Evolutionary conservation across 2,888 invertebrate genomes (phyloP).

Genomic region (Pterostichus niger): DNA sequence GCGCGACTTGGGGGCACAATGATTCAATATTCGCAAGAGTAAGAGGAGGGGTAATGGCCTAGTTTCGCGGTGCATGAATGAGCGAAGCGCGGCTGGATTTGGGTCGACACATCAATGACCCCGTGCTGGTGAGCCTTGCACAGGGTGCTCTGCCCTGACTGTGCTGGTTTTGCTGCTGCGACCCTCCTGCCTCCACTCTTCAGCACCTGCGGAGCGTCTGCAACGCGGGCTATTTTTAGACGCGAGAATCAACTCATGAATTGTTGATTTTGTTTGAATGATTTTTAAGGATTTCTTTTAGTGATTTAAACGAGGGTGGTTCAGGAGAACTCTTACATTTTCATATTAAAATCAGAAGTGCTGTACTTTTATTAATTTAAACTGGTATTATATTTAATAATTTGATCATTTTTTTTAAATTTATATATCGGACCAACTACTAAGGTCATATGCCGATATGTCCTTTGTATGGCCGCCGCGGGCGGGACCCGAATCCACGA

Average conservation of each 20-base stretch:
- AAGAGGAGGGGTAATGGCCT: slow-evolving; percentile 51
- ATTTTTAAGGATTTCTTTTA: slow-evolving; percentile 41
- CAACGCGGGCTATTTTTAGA: slow-evolving; percentile 6
- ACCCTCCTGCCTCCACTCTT: too few relatives aligned
- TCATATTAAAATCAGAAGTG: too few relatives aligned
- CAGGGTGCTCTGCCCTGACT: slow-evolving; percentile 20
- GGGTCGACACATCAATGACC: slow-evolving; percentile 63
- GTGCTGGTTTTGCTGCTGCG: too few relatives aligned
- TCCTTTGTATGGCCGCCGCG: too few relatives aligned
- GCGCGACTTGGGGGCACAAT: slow-evolving; percentile 4
- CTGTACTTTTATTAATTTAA: too few relatives aligned
- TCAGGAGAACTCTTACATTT: not conserved
- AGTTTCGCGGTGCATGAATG: slow-evolving; percentile 64
- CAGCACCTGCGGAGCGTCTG: too few relatives aligned
- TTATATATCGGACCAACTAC: too few relatives aligned
- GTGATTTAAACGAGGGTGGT: slow-evolving; percentile 67
- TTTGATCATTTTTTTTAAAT: too few relatives aligned
- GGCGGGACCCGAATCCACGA: too few relatives aligned
- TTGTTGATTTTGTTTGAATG: too few relatives aligned
- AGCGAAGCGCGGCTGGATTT: slow-evolving; percentile 34
- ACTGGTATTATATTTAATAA: too few relatives aligned
- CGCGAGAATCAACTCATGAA: not conserved
- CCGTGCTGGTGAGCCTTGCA: slow-evolving; percentile 30
- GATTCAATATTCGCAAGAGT: slow-evolving; percentile 48
- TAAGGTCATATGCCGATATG: too few relatives aligned